Evolutionary conservation across 2,888 invertebrate genomes (phyloP).

Genomic region (Aphidoletes aphidimyza): DNA sequence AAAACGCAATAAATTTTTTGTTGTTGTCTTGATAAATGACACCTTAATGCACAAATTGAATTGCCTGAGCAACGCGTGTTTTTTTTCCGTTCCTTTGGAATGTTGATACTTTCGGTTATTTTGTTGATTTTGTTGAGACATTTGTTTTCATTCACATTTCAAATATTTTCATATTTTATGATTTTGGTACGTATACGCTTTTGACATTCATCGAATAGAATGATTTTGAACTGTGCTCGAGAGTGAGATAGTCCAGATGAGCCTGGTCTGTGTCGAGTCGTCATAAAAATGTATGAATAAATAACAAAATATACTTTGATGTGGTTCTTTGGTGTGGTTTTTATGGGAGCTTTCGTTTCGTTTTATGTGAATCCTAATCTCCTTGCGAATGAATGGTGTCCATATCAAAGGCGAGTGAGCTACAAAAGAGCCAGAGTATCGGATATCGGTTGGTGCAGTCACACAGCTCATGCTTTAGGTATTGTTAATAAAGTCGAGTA

Average conservation of each 20-base stretch:
- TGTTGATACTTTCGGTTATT: not conserved
- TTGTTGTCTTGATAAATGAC: not conserved
- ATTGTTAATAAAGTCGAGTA: not conserved
- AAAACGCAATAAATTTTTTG: not conserved
- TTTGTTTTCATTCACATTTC: no score
- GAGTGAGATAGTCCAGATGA: not conserved
- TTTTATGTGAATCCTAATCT: conserved; percentile 28
- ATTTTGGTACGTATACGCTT: not conserved
- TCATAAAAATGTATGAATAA: not conserved
- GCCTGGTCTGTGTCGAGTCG: not conserved
- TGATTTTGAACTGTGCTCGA: not conserved
- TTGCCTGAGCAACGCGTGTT: not conserved
- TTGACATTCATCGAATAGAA: conserved; percentile 2
- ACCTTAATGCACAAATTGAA: not conserved
- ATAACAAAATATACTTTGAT: not conserved
- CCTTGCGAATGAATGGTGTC: not conserved
- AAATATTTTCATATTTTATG: not conserved
- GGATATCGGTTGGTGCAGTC: not conserved
- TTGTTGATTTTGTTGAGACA: no score
- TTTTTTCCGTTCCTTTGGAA: not conserved
- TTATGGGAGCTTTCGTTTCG: not conserved
- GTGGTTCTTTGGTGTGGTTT: not conserved
- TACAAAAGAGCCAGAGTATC: not conserved
- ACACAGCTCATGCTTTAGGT: not conserved
- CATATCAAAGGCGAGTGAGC: not conserved